Base-by-base conservation (phyloP, 30 jellyfish, hydroid and myxozoan species). In the Aurelia coerulea region DNA sequence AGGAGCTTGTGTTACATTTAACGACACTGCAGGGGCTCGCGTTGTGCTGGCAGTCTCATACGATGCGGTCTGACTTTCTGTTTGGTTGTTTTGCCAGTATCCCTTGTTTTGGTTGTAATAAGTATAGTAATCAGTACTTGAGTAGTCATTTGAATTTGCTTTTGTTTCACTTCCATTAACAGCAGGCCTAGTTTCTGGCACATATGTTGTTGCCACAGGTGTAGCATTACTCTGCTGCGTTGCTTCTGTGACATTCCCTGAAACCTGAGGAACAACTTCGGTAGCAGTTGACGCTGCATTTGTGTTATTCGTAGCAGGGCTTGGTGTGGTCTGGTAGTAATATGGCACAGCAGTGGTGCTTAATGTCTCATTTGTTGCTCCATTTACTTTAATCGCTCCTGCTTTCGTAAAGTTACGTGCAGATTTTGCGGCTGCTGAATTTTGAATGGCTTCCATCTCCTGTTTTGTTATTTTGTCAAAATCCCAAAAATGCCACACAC, bases 361-460 rank as follows among this genome's bases (percentile, higher is more conserved):
- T 2, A 59, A 19, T 16, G 65, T 32, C 63, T 76, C 65, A 16
- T 18, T 18, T 49, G 62, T 19, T 16, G 86, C 7, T 46, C 15
- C 56, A 46, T 46, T 42, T 73, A 56, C 17, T 73, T 23, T 46
- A 5, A 4, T 46, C 52, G n/a, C 29, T 17, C 56, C 56, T 6
- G 0, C 56, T 13, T 46, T 46, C 56, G 56, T 9, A 46, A 46
- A 46, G 56, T 46, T 46, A 1, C 19, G 74, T 49, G 12, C 54
- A 35, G 46, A 72, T 33, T 68, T 14, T 7, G 14, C 56, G 19
- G 89, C 23, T 4, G 77, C 91, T 9, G 76, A 35, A 59, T 81
- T 69, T 65, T 79, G 89, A 34, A 79, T 79, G 4, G 29, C 73
- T 33, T 79, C 73, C 89, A 79, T 79, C 42, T 79, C 68, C 74